phyloP scores from a whole-genome alignment of 1,140 invertebrate genomes.

The Panagrolaimus sp. region DNA sequence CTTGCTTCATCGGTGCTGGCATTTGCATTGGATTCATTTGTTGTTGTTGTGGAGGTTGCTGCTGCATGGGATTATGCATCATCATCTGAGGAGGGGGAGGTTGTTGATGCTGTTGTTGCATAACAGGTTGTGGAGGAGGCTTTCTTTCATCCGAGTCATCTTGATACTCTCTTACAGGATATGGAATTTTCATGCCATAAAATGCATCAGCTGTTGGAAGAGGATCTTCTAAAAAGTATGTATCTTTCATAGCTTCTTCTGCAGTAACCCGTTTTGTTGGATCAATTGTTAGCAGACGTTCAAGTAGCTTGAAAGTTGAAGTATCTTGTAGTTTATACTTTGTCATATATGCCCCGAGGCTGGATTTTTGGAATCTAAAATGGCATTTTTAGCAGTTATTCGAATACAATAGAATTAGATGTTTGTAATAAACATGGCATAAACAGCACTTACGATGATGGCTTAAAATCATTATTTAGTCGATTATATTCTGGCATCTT shows the following conservation, averaged over 20 bases:
- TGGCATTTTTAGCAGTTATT: not conserved
- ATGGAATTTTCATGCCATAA: conserved; percentile 88
- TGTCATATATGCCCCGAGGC: conserved; percentile 90
- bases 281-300: conserved; percentile 93
- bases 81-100: too few relatives aligned
- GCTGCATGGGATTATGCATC: not conserved
- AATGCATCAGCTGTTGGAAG: conserved; percentile 83
- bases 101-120: conserved; percentile 11
- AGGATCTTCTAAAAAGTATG: conserved; percentile 71
- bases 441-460: conserved; percentile 80
- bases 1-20: not conserved
- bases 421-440: too few relatives aligned
- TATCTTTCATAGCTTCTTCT: conserved; percentile 61
- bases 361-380: conserved; percentile 80
- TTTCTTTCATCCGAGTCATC: conserved; percentile 90
- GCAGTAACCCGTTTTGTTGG: conserved; percentile 95
- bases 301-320: conserved; percentile 86
- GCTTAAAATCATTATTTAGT: conserved; percentile 91
- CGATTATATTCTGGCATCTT: conserved; percentile 99
- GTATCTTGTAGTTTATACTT: conserved; percentile 95
- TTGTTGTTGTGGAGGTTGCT: not conserved
- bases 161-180: conserved; percentile 94
- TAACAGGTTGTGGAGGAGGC: not conserved
- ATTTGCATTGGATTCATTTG: not conserved
- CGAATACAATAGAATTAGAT: too few relatives aligned